Conservation (phyloP, 2,797 vertebrate genomes). For the Urosaurus nigricauda region DNA sequence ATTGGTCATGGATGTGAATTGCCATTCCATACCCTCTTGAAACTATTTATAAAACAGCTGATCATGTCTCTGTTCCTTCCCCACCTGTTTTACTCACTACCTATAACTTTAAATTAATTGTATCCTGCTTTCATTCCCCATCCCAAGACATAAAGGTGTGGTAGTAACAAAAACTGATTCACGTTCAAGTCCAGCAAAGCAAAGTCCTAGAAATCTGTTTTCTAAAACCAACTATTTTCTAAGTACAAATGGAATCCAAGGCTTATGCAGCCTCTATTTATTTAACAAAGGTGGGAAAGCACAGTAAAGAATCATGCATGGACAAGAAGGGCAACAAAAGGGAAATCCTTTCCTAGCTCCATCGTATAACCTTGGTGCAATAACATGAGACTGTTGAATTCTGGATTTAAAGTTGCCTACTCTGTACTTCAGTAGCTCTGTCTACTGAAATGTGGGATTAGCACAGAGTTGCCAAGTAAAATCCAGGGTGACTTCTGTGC, state of each 20-base stretch:
- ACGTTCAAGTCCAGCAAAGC: not conserved
- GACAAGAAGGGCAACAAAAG: not conserved
- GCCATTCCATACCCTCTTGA: not conserved
- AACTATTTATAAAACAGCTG: not conserved
- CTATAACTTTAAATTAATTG: not conserved
- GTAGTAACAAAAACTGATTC: not conserved
- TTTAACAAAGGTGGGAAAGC: not conserved
- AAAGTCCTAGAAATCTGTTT: not conserved
- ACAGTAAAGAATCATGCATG: not conserved
- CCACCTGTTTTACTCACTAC: not conserved
- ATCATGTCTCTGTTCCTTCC: not conserved
- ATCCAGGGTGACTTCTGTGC: too few relatives aligned
- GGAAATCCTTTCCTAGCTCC: too few relatives aligned
- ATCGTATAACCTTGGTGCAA: not conserved
- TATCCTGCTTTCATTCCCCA: not conserved
- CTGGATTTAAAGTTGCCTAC: not conserved
- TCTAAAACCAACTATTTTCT: not conserved
- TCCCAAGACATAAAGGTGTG: not conserved
- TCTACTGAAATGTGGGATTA: not conserved
- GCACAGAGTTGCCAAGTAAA: not conserved
- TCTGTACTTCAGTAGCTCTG: not conserved
- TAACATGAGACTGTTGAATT: not conserved
- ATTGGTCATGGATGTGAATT: not conserved
- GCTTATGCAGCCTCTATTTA: not conserved
- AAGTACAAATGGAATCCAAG: not conserved